phyloP scores from a whole-genome alignment of 1,140 invertebrate species.

The Alviniconcha marisindica region DNA sequence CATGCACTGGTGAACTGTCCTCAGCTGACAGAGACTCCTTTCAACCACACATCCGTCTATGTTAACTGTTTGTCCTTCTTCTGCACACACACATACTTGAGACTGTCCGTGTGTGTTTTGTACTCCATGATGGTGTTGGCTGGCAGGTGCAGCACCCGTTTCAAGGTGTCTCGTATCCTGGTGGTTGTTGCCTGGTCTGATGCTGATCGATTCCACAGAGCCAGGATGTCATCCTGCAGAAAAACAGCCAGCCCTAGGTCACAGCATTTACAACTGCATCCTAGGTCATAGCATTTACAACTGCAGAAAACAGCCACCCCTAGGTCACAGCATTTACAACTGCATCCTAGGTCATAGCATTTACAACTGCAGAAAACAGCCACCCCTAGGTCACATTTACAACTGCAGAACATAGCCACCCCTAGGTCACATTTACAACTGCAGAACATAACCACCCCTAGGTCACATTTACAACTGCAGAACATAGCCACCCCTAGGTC shows the following conservation, averaged over 20 bases:
- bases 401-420: too few species aligned
- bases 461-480: too few species aligned
- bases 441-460: too few species aligned
- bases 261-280: background rate
- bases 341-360: background rate
- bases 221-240: constrained; percentile 97
- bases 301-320: background rate
- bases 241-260: too few species aligned
- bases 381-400: too few species aligned
- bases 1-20: too few species aligned
- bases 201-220: constrained; percentile 97
- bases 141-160: constrained; percentile 95
- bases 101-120: constrained; percentile 93
- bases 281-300: background rate
- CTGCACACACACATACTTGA: too few species aligned
- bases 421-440: too few species aligned
- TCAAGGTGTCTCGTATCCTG: constrained; percentile 95
- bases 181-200: constrained; percentile 90
- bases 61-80: too few species aligned
- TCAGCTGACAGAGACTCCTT: too few species aligned
- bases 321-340: background rate
- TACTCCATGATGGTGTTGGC: constrained; percentile 96
- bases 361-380: background rate
- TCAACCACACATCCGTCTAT: too few species aligned
- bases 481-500: too few species aligned